These are phyloP conservation scores for Epizoanthus ramosus DNA, from an alignment of 92 coral and sea anemone species.

Conservation along the genomic window DNA sequence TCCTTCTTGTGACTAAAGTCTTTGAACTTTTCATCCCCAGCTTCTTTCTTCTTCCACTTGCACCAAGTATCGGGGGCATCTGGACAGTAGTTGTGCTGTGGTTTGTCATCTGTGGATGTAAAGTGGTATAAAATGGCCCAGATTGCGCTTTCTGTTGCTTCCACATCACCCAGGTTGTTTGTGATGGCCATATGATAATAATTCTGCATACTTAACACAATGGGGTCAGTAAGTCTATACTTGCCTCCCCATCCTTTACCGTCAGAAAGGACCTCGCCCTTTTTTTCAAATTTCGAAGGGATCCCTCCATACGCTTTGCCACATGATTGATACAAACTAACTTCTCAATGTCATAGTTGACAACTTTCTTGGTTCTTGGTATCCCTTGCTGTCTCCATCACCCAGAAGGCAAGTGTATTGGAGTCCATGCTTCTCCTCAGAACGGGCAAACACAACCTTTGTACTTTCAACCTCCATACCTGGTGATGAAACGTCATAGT, in stretches of 20 bases:
- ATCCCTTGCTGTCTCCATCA: conserved; percentile 5
- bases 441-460: conserved; percentile 20
- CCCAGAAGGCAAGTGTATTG: conserved; percentile 4
- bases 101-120: conserved; percentile 27
- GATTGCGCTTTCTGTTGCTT: not conserved
- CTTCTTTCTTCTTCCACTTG: conserved; percentile 6
- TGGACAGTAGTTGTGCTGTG: conserved; percentile 29
- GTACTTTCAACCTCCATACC: conserved; percentile 24
- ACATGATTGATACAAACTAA: conserved; percentile 17
- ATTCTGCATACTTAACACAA: conserved; percentile 5
- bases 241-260: conserved; percentile 35
- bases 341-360: conserved; percentile 11
- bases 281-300: conserved; percentile 12
- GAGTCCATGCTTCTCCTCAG: conserved; percentile 22
- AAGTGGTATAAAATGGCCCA: conserved; percentile 6
- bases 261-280: conserved; percentile 14
- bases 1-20: conserved; percentile 2
- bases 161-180: conserved; percentile 10
- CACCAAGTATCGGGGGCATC: conserved; percentile 26
- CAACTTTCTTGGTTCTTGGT: conserved; percentile 2
- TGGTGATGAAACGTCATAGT: conserved; percentile 28
- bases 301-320: conserved; percentile 17
- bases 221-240: conserved; percentile 2
- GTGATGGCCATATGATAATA: conserved; percentile 20
- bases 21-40: conserved; percentile 8